phyloP scores from a whole-genome alignment of 2,797 vertebrate genomes.

The Melanotaenia pygmaea region DNA sequence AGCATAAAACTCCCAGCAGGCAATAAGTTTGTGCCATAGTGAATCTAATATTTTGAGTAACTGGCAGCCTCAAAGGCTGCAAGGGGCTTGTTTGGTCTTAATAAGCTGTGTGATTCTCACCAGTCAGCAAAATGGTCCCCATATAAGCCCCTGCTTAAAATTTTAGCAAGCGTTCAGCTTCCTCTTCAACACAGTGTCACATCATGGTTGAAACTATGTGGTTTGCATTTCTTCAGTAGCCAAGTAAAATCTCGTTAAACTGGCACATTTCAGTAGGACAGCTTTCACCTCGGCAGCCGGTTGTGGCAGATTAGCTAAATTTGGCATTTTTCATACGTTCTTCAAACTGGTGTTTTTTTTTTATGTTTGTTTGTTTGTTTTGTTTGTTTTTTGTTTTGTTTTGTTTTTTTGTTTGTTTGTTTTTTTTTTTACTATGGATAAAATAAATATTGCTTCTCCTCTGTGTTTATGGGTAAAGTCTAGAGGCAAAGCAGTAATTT shows the following conservation, averaged over 20 bases:
- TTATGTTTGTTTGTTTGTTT: too few relatives aligned
- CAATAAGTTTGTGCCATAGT: conserved; percentile 13
- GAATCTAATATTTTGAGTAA: conserved; percentile 25
- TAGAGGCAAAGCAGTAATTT: not conserved
- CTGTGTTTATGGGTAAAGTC: conserved; percentile 12
- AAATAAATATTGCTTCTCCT: conserved; percentile 4
- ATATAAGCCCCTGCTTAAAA: conserved; percentile 37
- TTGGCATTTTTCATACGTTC: not conserved
- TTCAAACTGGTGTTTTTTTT: not conserved
- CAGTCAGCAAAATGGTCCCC: conserved; percentile 35
- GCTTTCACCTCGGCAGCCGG: conserved; percentile 20
- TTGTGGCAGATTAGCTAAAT: conserved; percentile 20
- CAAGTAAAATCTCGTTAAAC: conserved; percentile 13
- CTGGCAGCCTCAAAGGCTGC: conserved; percentile 14
- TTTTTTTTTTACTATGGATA: too few relatives aligned
- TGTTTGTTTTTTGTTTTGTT: too few relatives aligned
- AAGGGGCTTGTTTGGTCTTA: conserved; percentile 24
- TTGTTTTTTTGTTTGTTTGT: too few relatives aligned
- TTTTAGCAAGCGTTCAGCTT: conserved; percentile 22
- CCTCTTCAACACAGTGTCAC: conserved; percentile 5
- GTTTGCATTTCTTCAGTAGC: conserved; percentile 21
- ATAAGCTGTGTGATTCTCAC: conserved; percentile 12
- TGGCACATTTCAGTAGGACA: conserved; percentile 1
- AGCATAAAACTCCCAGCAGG: not conserved
- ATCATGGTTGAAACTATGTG: conserved; percentile 1